Conservation (phyloP, 2,113 vertebrate species). For the Lota lota region DNA sequence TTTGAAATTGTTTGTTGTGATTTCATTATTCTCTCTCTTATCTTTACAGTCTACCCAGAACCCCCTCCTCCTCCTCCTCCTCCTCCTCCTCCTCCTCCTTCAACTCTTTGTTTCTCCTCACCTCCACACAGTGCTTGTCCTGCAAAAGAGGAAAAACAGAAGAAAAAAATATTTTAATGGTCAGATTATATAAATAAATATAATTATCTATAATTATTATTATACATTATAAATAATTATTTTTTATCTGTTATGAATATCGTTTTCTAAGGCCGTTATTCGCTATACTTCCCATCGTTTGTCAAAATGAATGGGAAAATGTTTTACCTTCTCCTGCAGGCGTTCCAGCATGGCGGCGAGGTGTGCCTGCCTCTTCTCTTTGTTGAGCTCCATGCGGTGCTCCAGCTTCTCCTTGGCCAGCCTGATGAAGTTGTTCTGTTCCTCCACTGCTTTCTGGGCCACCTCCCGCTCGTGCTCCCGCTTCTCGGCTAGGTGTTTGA, state of each 20-base stretch:
- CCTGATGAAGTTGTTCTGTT: constrained; percentile 86
- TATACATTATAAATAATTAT: too few species aligned
- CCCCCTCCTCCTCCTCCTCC: constrained; percentile 26
- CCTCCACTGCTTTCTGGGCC: constrained; percentile 87
- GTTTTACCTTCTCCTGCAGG: constrained; percentile 86
- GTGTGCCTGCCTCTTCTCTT: constrained; percentile 85
- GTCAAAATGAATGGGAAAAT: too few species aligned
- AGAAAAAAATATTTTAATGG: constrained; percentile 16
- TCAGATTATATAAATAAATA: background rate
- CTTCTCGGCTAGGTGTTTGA: constrained; percentile 89
- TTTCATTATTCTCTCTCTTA: too few species aligned
- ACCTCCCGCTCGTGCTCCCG: constrained; percentile 89
- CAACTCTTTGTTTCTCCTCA: constrained; percentile 86
- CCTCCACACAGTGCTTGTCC: constrained; percentile 92
- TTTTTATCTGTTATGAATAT: too few species aligned
- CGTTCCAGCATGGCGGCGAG: constrained; percentile 83
- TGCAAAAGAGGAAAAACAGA: constrained; percentile 63
- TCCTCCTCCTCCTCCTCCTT: constrained; percentile 80
- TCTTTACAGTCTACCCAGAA: background rate
- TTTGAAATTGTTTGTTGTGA: too few species aligned
- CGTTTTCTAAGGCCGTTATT: too few species aligned
- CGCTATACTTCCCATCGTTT: too few species aligned
- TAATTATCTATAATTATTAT: too few species aligned
- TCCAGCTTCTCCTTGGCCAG: constrained; percentile 86
- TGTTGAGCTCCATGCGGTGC: constrained; percentile 86